phyloP scores from a whole-genome alignment of 35 echinoderm and acorn worm species.

The Heliocidaris tuberculata region DNA sequence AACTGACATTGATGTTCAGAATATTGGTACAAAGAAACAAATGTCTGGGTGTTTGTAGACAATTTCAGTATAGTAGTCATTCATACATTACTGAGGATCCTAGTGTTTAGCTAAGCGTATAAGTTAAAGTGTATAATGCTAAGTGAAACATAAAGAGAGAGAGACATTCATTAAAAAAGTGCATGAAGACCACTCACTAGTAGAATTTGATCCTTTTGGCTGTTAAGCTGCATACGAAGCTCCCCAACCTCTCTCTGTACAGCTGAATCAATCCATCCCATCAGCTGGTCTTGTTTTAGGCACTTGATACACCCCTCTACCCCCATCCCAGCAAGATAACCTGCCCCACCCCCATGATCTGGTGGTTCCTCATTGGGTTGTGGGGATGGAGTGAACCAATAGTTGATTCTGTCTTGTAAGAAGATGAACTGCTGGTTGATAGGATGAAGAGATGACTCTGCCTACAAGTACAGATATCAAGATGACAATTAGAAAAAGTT shows the following conservation, averaged over 20 bases:
- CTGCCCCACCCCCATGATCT: not conserved
- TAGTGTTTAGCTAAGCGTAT: too few species aligned
- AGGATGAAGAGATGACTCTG: conserved; percentile 46
- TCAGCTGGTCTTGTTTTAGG: conserved; percentile 58
- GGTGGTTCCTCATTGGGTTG: not conserved
- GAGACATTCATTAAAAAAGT: not conserved
- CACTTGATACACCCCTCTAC: conserved; percentile 71
- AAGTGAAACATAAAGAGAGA: too few species aligned
- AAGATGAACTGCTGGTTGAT: conserved; percentile 50
- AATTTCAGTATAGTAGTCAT: too few species aligned
- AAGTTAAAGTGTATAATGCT: not conserved
- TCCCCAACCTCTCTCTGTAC: conserved; percentile 56
- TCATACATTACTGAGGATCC: not conserved
- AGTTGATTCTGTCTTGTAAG: conserved; percentile 41
- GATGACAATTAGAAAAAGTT: not conserved
- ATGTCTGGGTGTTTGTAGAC: too few species aligned
- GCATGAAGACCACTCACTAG: conserved; percentile 50
- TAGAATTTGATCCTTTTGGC: conserved; percentile 72
- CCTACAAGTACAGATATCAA: not conserved
- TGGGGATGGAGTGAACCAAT: conserved; percentile 22
- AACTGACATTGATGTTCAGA: too few species aligned
- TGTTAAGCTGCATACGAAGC: conserved; percentile 52
- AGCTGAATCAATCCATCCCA: conserved; percentile 51
- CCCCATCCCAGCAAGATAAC: not conserved
- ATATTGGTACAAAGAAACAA: too few species aligned